These are phyloP conservation scores for Tarsius wallacei DNA, from an alignment of 2,797 vertebrate genomes.

Conservation along the genomic window DNA sequence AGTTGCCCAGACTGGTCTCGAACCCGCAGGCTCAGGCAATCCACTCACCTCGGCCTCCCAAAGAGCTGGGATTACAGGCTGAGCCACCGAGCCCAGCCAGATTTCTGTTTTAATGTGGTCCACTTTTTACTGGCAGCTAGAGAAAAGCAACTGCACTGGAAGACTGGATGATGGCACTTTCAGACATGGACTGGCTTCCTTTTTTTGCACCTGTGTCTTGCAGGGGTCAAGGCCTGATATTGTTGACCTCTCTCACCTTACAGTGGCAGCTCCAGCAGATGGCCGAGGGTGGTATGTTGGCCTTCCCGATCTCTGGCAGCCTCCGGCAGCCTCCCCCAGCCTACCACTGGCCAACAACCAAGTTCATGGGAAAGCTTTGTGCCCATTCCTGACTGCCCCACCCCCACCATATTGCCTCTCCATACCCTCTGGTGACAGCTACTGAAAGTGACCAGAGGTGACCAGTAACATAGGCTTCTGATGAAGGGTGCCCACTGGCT, in stretches of 20 bases:
- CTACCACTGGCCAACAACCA: not conserved
- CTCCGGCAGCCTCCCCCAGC: not conserved
- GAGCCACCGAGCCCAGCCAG: not conserved
- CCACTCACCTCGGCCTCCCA: too few relatives aligned
- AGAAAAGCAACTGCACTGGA: not conserved
- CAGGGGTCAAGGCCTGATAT: not conserved
- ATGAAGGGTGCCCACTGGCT: not conserved
- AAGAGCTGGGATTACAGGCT: too few relatives aligned
- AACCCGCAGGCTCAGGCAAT: too few relatives aligned
- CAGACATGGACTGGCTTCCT: not conserved
- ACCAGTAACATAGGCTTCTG: rapidly evolving
- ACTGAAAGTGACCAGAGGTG: not conserved
- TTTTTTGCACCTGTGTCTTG: not conserved
- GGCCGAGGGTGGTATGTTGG: rapidly evolving
- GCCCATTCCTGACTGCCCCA: rapidly evolving
- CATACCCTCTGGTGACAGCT: not conserved
- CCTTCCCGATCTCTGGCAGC: not conserved
- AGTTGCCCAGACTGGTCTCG: too few relatives aligned
- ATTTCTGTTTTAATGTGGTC: not conserved
- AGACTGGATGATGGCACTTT: not conserved
- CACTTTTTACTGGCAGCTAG: too few relatives aligned
- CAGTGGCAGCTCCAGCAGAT: too few relatives aligned
- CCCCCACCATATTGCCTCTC: rapidly evolving
- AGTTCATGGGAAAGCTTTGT: not conserved
- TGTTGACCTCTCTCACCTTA: not conserved